Conservation (phyloP, 1,140 invertebrate genomes). For the Rhysida immarginata region DNA sequence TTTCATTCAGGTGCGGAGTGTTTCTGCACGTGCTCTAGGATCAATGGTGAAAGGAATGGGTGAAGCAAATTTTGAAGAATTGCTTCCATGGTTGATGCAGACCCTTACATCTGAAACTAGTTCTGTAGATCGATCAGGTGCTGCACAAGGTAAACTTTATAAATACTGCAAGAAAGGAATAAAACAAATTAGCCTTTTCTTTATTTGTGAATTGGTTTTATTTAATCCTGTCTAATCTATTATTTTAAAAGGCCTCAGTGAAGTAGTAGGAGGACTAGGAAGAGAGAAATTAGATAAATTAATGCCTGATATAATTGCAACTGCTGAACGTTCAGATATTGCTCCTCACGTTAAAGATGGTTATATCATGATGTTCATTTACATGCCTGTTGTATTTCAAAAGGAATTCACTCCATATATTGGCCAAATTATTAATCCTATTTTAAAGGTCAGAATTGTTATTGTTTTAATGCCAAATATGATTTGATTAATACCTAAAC, state of each 20-base stretch:
- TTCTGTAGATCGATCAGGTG: conserved; percentile 89
- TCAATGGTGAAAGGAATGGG: conserved; percentile 97
- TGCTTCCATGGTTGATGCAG: conserved; percentile 95
- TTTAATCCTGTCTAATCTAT: background rate
- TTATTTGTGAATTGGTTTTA: background rate
- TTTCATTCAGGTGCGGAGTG: conserved; percentile 49
- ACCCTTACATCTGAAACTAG: conserved; percentile 91
- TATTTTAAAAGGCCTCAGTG: conserved; percentile 31
- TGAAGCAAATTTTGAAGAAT: conserved; percentile 82
- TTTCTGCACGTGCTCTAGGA: conserved; percentile 84
- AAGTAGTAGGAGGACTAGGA: conserved; percentile 88
- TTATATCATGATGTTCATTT: conserved; percentile 99
- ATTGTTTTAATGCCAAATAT: background rate
- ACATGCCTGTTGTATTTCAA: conserved; percentile 92
- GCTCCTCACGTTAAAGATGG: conserved; percentile 97
- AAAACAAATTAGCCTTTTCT: too few relatives aligned
- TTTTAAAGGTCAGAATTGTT: conserved; percentile 53
- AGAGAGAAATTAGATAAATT: conserved; percentile 86
- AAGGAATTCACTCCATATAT: conserved; percentile 92
- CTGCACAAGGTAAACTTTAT: conserved; percentile 87
- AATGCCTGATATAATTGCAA: conserved; percentile 97
- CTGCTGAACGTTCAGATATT: conserved; percentile 84
- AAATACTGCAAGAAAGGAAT: too few relatives aligned
- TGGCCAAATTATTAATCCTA: conserved; percentile 92
- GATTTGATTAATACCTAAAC: too few relatives aligned